Conservation (phyloP, 2,888 invertebrate genomes). For the Caenorhabditis macrosperma region DNA sequence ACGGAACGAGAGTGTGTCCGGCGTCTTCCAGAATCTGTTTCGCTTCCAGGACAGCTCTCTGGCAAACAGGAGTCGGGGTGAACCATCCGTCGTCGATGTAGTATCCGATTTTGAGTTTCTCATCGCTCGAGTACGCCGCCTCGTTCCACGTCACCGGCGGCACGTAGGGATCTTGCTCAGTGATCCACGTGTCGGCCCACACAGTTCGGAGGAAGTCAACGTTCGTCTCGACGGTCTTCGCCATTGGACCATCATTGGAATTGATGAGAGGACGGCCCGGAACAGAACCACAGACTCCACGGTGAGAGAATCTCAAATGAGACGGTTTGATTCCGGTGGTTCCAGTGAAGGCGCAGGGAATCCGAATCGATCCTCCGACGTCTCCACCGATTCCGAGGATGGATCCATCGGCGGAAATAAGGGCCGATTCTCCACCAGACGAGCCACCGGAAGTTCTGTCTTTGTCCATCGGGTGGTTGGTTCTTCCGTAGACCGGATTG, state of each 20-base stretch:
- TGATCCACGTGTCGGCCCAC: slow-evolving; percentile 67
- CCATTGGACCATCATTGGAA: slow-evolving; percentile 76
- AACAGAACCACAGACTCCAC: slow-evolving; percentile 68
- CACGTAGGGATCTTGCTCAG: slow-evolving; percentile 71
- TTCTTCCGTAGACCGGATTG: slow-evolving; percentile 81
- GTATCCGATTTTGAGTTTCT: slow-evolving; percentile 66
- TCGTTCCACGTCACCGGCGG: slow-evolving; percentile 74
- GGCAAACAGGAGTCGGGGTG: slow-evolving; percentile 69
- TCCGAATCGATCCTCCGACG: slow-evolving; percentile 82
- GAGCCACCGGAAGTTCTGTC: slow-evolving; percentile 66
- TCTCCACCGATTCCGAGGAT: slow-evolving; percentile 81
- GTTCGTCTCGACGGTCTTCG: slow-evolving; percentile 65
- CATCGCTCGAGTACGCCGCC: slow-evolving; percentile 53
- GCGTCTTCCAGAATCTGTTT: slow-evolving; percentile 67
- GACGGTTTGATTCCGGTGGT: slow-evolving; percentile 80
- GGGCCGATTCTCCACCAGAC: slow-evolving; percentile 76
- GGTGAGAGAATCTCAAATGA: slow-evolving; percentile 70
- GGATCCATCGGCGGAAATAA: slow-evolving; percentile 78
- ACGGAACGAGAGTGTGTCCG: slow-evolving; percentile 73
- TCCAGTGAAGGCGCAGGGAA: slow-evolving; percentile 82
- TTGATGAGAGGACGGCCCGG: slow-evolving; percentile 75
- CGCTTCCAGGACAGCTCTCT: slow-evolving; percentile 72
- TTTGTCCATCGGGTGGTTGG: slow-evolving; percentile 60
- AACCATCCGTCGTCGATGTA: slow-evolving; percentile 77
- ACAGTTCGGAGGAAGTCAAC: slow-evolving; percentile 65